Conservation (phyloP, 2,797 vertebrate genomes). For the Channa striata region DNA sequence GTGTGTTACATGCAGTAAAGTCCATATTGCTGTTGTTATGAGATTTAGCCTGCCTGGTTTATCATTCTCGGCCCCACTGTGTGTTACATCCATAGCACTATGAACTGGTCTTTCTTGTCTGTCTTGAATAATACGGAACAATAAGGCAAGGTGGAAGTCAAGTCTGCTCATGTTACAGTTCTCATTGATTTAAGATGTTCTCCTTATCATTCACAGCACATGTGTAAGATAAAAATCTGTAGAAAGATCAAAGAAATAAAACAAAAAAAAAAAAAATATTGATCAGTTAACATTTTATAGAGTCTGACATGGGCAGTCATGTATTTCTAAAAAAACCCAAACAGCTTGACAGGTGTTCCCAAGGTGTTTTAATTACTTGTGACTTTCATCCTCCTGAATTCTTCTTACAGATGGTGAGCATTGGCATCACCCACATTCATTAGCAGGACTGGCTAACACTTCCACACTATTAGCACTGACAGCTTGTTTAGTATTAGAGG, state of each 20-base stretch:
- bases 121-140: constrained; percentile 35
- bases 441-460: constrained; percentile 45
- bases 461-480: constrained; percentile 58
- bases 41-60: constrained; percentile 28
- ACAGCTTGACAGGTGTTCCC: constrained; percentile 20
- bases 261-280: background rate
- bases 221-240: background rate
- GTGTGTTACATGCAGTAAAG: constrained; percentile 19
- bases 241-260: constrained; percentile 9
- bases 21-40: constrained; percentile 34
- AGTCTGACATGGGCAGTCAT: background rate
- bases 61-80: constrained; percentile 31
- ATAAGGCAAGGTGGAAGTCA: constrained; percentile 30
- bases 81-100: constrained; percentile 54
- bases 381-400: constrained; percentile 42
- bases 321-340: constrained; percentile 28
- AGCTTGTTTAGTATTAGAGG: constrained; percentile 56
- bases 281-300: constrained; percentile 27
- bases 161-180: constrained; percentile 14
- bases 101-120: constrained; percentile 54
- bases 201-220: constrained; percentile 23
- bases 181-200: constrained; percentile 19
- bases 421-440: constrained; percentile 57
- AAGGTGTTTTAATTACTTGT: constrained; percentile 36
- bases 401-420: constrained; percentile 48